Percentiles rank a stretch among this genome's conserved stretches.
Conservation (phyloP, 2,888 invertebrate genomes). For the Leucozona laternaria region DNA sequence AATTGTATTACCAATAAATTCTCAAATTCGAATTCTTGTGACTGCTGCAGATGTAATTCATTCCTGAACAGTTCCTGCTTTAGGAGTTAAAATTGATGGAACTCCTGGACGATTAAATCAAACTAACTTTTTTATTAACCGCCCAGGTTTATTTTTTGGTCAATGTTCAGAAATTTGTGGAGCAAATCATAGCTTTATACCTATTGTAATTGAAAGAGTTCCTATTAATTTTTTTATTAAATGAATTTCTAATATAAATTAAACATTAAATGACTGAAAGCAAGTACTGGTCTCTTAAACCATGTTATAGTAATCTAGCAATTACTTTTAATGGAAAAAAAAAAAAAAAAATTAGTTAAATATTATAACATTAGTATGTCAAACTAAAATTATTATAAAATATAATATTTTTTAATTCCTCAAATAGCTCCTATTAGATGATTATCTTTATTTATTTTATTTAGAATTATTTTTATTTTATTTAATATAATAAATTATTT, state of each 20-base stretch:
- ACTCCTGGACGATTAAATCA: slow-evolving; percentile 88
- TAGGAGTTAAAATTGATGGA: slow-evolving; percentile 88
- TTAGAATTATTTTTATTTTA: slow-evolving; percentile 83
- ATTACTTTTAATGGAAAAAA: slow-evolving; percentile 86
- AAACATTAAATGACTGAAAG: slow-evolving; percentile 88
- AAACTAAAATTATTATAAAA: slow-evolving; percentile 87
- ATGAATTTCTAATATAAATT: slow-evolving; percentile 85
- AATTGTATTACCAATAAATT: slow-evolving; percentile 85
- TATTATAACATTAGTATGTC: slow-evolving; percentile 87
- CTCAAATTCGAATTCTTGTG: slow-evolving; percentile 87
- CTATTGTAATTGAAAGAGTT: slow-evolving; percentile 88
- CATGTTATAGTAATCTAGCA: slow-evolving; percentile 87
- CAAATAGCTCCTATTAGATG: slow-evolving; percentile 88
- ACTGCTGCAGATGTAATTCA: slow-evolving; percentile 88
- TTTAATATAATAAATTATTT: slow-evolving; percentile 86
- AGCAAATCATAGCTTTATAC: slow-evolving; percentile 92
- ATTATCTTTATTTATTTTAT: slow-evolving; percentile 83
- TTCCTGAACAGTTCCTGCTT: slow-evolving; percentile 87
- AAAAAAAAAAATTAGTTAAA: slow-evolving; percentile 84
- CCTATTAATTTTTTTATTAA: slow-evolving; percentile 85
- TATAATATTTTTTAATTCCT: slow-evolving; percentile 87
- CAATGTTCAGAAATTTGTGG: slow-evolving; percentile 94
- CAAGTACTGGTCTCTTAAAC: slow-evolving; percentile 90
- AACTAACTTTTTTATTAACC: slow-evolving; percentile 86
- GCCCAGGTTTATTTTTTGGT: slow-evolving; percentile 88